Base-by-base conservation (phyloP, 2,113 vertebrate species). In the Colaptes auratus region DNA sequence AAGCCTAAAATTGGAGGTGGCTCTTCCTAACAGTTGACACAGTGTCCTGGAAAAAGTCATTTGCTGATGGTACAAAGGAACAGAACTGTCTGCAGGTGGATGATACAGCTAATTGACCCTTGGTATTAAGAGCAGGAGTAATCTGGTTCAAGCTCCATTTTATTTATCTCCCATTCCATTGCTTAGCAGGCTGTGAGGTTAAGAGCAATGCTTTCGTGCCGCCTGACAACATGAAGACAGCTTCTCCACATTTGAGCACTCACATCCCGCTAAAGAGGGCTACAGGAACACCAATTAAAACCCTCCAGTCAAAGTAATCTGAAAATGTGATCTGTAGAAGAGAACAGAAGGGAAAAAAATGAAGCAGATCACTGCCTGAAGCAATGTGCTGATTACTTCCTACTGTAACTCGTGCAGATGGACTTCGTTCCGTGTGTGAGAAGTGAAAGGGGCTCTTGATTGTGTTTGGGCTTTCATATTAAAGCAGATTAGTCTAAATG, bases 281-380 rank as follows among this genome's bases (percentile, higher is more conserved):
- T 96, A 90, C 90, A 95, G 67, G 95, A 97, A 70, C 74, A 89
- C 63, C 91, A 96, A 97, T 96, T 97, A 97, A 96, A 96, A 92
- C 64, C 89, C 95, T 95, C 48, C 55, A 80, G 52, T 90, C 92
- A 94, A 97, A 97, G 78, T 93, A 81, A 96, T 92, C 95, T 97
- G 86, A 94, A 96, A 97, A 95, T 82, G 83, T 71, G 74, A 93
- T 96, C 61, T 86, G 31, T 93, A 96, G 95, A 83, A 89, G 77
- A 89, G 95, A 96, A 86, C 50, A 93, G 91, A n/a, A 59, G 39
- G 39, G 4, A 56, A n/a, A n/a, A 90, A 95, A 66, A 55, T n/a
- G 66, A 92, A 96, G 73, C 79, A 77, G 70, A 71, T 73, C 36
- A 25, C 82, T 88, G 52, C 80, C 60, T 90, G 50, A 6, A 53